phyloP scores from a whole-genome alignment of 2,888 invertebrate genomes.

The Erpobdella octoculata region DNA sequence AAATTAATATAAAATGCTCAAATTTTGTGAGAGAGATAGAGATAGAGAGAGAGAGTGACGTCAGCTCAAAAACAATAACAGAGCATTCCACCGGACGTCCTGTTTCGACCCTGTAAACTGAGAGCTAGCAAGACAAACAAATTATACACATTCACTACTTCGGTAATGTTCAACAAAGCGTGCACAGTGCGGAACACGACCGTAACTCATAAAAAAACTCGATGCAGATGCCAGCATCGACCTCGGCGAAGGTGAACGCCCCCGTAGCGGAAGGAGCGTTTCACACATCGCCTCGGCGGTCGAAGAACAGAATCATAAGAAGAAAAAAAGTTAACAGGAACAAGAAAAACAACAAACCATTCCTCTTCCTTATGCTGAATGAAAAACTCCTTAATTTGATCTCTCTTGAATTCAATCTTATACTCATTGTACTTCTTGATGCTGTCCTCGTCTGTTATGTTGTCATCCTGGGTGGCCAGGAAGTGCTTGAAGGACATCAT shows the following conservation, averaged over 20 bases:
- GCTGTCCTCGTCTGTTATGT: slow-evolving; percentile 84
- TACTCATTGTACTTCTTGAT: slow-evolving; percentile 96
- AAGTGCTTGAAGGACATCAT: slow-evolving; percentile 97
- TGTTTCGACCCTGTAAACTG: neutral
- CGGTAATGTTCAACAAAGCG: too few relatives aligned
- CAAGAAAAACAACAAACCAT: slow-evolving; percentile 64
- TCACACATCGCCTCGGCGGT: too few relatives aligned
- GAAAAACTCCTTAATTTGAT: slow-evolving; percentile 96
- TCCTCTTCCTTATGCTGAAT: slow-evolving; percentile 98
- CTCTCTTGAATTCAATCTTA: slow-evolving; percentile 88
- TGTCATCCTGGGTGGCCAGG: slow-evolving; percentile 88
- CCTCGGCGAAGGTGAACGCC: too few relatives aligned
- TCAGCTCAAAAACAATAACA: neutral
- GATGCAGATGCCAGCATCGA: too few relatives aligned
- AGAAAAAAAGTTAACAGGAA: too few relatives aligned
- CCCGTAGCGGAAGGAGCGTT: too few relatives aligned
- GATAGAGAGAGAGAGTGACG: neutral
- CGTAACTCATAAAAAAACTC: too few relatives aligned
- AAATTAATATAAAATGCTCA: slow-evolving; percentile 22
- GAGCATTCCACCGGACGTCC: neutral
- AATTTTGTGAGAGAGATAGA: neutral
- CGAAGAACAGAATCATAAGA: too few relatives aligned
- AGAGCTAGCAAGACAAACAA: slow-evolving; percentile 5
- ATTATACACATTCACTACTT: too few relatives aligned
- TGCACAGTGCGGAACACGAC: too few relatives aligned